Evolutionary conservation across 2,797 vertebrate species (phyloP).

Genomic region (Sciurus carolinensis): DNA sequence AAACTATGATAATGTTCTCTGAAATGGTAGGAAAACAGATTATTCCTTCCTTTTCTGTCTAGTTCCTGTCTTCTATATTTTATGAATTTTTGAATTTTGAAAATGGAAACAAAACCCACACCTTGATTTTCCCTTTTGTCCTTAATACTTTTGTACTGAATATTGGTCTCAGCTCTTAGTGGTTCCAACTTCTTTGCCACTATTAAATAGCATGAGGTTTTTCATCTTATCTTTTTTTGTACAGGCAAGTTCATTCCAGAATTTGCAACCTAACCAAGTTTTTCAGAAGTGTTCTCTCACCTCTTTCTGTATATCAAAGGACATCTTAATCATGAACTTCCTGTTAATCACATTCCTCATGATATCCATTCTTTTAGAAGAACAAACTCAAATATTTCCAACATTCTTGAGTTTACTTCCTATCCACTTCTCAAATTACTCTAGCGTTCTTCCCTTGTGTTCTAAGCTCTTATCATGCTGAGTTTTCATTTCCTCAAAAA

Average conservation of each 20-base stretch:
- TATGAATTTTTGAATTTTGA: not conserved
- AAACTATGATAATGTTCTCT: not conserved
- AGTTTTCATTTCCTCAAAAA: not conserved
- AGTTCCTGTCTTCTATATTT: not conserved
- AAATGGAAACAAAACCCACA: not conserved
- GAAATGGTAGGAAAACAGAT: conserved; percentile 2
- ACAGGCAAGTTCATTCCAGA: not conserved
- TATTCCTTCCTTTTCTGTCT: not conserved
- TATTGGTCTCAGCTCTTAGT: not conserved
- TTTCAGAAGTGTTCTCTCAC: not conserved
- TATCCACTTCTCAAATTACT: conserved; percentile 29
- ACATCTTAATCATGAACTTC: not conserved
- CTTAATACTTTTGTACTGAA: conserved; percentile 46
- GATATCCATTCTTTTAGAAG: not conserved
- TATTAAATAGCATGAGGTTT: not conserved
- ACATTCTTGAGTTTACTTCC: not conserved
- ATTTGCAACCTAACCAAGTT: not conserved
- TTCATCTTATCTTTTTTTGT: not conserved
- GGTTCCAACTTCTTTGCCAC: not conserved
- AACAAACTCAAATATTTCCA: conserved; percentile 18
- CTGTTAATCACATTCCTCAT: not conserved
- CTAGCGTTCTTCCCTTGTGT: not conserved
- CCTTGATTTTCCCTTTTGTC: not conserved
- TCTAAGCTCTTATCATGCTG: not conserved
- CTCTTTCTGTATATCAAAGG: not conserved